Conservation (phyloP, 1,140 invertebrate species). For the Drosophila lacertosa region DNA sequence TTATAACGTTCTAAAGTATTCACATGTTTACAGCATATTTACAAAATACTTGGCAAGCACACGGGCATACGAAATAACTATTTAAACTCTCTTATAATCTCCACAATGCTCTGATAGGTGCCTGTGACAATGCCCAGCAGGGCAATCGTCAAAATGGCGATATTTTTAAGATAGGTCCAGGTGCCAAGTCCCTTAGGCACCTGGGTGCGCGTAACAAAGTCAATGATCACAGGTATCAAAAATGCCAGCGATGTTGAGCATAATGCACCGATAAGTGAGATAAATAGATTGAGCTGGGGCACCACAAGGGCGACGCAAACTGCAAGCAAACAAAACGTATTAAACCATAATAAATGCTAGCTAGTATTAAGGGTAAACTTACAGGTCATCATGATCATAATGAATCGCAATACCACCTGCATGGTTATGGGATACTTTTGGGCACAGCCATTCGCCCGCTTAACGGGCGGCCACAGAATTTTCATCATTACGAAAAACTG, state of each 20-base stretch:
- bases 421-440: constrained; percentile 84
- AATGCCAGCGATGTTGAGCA: constrained; percentile 94
- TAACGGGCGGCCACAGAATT: constrained; percentile 86
- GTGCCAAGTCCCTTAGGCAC: constrained; percentile 84
- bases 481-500: constrained; percentile 94
- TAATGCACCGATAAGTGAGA: constrained; percentile 95
- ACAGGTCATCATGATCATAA: constrained; percentile 91
- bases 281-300: constrained; percentile 93
- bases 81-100: constrained; percentile 86
- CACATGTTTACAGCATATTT: constrained; percentile 49
- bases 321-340: constrained; percentile 84
- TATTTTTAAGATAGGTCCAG: constrained; percentile 86
- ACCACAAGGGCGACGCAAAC: constrained; percentile 92
- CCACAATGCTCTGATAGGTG: constrained; percentile 88
- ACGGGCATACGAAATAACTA: constrained; percentile 6
- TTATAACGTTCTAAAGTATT: constrained; percentile 44
- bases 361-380: too few relatives aligned
- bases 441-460: constrained; percentile 85
- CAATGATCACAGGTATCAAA: constrained; percentile 94
- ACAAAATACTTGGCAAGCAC: constrained; percentile 46
- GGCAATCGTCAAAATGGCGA: constrained; percentile 88
- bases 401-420: constrained; percentile 68
- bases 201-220: constrained; percentile 88
- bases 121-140: constrained; percentile 89
- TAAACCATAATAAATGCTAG: background rate